Percentiles rank a stretch among this genome's conserved stretches.
These are phyloP conservation scores for Manis pentadactyla DNA, from an alignment of 2,797 vertebrate genomes.

Conservation along the genomic window DNA sequence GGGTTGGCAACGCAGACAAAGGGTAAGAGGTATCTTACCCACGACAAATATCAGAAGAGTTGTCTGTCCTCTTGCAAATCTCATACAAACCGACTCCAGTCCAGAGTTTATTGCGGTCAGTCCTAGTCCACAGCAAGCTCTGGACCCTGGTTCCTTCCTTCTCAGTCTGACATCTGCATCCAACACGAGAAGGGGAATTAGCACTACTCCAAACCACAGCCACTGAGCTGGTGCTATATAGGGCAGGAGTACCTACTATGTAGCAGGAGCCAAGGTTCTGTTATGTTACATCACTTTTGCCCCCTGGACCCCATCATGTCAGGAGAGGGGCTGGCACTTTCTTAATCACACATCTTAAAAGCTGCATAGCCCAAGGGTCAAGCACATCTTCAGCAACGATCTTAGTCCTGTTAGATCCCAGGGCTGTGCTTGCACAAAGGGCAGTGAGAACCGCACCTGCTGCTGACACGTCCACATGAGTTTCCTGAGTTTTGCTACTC, in stretches of 20 bases:
- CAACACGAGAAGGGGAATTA: background rate
- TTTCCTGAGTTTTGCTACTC: background rate
- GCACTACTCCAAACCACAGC: background rate
- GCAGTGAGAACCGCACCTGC: background rate
- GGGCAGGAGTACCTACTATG: too few species aligned
- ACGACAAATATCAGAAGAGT: background rate
- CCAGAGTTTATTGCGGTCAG: background rate
- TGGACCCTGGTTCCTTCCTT: background rate
- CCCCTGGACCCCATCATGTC: background rate
- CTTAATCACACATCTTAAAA: background rate
- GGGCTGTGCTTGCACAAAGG: background rate
- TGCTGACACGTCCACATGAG: too few species aligned
- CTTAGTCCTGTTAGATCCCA: background rate
- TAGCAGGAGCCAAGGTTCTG: background rate
- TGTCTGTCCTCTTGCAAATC: background rate
- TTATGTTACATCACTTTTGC: background rate
- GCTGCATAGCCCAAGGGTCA: background rate
- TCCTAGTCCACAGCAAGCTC: too few species aligned
- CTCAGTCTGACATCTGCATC: accelerated
- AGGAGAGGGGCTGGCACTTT: background rate
- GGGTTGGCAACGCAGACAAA: background rate
- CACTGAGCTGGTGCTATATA: background rate
- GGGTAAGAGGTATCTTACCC: background rate
- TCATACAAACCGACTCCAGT: background rate
- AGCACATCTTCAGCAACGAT: background rate